These are phyloP conservation scores for Dolichotis patagonum DNA, from an alignment of 2,113 vertebrate genomes.

Conservation along the genomic window DNA sequence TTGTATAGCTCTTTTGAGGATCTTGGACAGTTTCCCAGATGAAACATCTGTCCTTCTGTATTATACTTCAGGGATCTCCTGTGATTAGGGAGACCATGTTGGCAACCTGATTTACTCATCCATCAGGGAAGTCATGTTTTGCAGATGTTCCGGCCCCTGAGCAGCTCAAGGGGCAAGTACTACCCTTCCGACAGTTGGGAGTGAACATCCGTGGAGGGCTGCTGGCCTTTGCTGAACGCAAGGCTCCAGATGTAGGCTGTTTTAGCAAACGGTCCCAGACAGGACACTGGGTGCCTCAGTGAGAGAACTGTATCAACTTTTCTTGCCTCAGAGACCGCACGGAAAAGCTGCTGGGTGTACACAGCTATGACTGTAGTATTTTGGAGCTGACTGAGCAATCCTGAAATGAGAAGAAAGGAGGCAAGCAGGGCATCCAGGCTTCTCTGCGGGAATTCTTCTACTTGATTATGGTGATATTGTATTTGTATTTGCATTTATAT, in stretches of 20 bases:
- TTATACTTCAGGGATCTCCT: constrained; percentile 61
- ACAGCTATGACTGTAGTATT: background rate
- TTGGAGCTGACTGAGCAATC: background rate
- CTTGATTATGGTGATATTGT: background rate
- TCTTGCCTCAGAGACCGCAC: too few species aligned
- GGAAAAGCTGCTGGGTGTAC: too few species aligned
- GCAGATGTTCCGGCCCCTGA: too few species aligned
- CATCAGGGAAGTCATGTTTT: too few species aligned
- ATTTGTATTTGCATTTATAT: background rate
- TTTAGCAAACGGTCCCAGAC: background rate
- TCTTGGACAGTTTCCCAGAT: constrained; percentile 73
- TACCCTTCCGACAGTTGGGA: background rate
- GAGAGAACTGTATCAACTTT: constrained; percentile 12
- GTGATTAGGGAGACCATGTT: constrained; percentile 28
- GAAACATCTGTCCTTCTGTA: constrained; percentile 79
- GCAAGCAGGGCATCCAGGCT: too few species aligned
- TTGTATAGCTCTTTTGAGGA: background rate
- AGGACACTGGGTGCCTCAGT: background rate
- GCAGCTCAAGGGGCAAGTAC: constrained; percentile 13
- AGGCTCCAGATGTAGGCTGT: background rate
- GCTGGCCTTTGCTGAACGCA: background rate
- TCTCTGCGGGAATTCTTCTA: background rate
- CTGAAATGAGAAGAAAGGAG: too few species aligned
- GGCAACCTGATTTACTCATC: constrained; percentile 63
- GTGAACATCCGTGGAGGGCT: fast-evolving